Base-by-base conservation (phyloP, 2,888 invertebrate species). In the Adela reaumurella region DNA sequence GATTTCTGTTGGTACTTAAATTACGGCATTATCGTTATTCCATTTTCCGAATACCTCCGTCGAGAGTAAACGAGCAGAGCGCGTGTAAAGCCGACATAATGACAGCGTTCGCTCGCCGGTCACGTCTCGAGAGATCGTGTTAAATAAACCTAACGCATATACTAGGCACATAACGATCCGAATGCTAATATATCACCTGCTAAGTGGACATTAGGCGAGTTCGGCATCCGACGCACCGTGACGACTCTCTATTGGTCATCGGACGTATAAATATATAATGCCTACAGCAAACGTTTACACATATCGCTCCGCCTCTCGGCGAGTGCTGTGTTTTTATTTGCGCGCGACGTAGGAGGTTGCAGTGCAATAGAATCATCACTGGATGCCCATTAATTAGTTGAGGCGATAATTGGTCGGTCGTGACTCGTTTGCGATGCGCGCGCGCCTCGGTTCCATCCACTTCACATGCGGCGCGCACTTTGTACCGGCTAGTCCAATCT, bases 181-280 rank as follows among this genome's bases (percentile, higher is more conserved):
- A 77, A 77, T 74, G 74, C 70, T 76, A 78, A 78, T 78, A 77
- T 77, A 76, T 78, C 76, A 77, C 77, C 35, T 14, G 35, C 3
- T 35, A 35, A 35, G 35, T 35, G 35, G 35, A 35, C 35, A 35
- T 14, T 35, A 35, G 35, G 24, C 24, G 8, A 35, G 35, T 8
- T 14, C 35, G 35, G 14, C n/a, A 14, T 14, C 35, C 35, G 35
- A 4, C 35, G 8, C 11, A 14, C 6, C 35, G 35, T 35, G 35
- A 35, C 35, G 35, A 3, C 35, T 35, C 35, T 14, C 35, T 14
- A 35, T 35, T 35, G 35, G 35, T 14, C 35, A 35, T 35, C 35
- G 11, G 35, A 35, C 35, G 14, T 35, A 35, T 14, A 14, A 14
- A 14, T 35, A 35, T 24, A 4, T 24, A 24, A 24, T n/a, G n/a